Evolutionary conservation across 2,797 vertebrate genomes (phyloP).

Genomic region (Channa striata): DNA sequence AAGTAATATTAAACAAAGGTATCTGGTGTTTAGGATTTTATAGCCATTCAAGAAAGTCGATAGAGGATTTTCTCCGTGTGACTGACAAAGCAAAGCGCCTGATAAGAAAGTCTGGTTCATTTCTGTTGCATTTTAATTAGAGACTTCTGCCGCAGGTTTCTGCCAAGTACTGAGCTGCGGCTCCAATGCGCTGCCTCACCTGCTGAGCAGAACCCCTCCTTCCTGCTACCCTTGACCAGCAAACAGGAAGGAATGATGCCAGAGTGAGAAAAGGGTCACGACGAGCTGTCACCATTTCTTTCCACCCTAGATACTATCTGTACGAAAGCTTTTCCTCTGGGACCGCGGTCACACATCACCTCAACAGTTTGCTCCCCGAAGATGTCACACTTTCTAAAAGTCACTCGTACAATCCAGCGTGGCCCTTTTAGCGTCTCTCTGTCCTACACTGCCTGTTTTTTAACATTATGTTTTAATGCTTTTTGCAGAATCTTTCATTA

Average conservation of each 20-base stretch:
- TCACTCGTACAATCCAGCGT: slow-evolving; percentile 50
- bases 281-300: slow-evolving; percentile 70
- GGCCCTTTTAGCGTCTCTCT: slow-evolving; percentile 16
- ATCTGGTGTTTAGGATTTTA: slow-evolving; percentile 23
- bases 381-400: slow-evolving; percentile 72
- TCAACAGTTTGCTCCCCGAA: slow-evolving; percentile 68
- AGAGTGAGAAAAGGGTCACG: slow-evolving; percentile 75
- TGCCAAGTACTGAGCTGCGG: not conserved
- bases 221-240: slow-evolving; percentile 56
- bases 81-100: slow-evolving; percentile 29
- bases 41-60: slow-evolving; percentile 15
- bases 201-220: slow-evolving; percentile 49
- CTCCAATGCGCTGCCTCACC: slow-evolving; percentile 17
- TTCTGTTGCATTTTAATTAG: slow-evolving; percentile 12
- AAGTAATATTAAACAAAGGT: slow-evolving; percentile 15
- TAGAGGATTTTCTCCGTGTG: slow-evolving; percentile 5
- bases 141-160: not conserved
- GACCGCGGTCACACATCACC: slow-evolving; percentile 73
- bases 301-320: slow-evolving; percentile 70
- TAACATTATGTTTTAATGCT: slow-evolving; percentile 3
- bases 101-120: slow-evolving; percentile 21
- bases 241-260: slow-evolving; percentile 66
- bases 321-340: slow-evolving; percentile 62
- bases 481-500: slow-evolving; percentile 6
- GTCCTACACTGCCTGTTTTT: slow-evolving; percentile 4